phyloP scores from a whole-genome alignment of 1,140 invertebrate genomes.

The Lutraria rhynchaena region DNA sequence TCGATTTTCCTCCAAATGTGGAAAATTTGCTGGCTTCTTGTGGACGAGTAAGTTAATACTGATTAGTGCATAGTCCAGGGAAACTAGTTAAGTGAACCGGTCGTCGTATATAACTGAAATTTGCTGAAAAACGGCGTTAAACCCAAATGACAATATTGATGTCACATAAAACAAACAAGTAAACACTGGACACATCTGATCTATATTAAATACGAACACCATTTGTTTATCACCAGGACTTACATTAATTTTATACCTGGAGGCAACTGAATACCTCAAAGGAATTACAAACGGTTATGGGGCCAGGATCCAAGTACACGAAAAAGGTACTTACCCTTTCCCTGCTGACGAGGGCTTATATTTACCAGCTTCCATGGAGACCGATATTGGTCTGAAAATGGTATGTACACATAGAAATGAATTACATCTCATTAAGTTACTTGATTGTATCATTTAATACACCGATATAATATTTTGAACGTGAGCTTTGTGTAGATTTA shows the following conservation, averaged over 20 bases:
- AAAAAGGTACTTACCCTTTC: slow-evolving; percentile 69
- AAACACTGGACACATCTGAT: too few relatives aligned
- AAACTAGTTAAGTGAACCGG: too few relatives aligned
- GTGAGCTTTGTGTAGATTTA: too few relatives aligned
- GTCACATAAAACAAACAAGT: too few relatives aligned
- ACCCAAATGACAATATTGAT: slow-evolving; percentile 18
- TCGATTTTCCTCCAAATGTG: too few relatives aligned
- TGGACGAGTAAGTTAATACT: too few relatives aligned
- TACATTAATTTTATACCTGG: slow-evolving; percentile 65
- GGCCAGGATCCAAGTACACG: slow-evolving; percentile 65
- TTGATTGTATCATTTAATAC: background rate
- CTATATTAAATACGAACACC: too few relatives aligned
- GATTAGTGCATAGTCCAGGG: too few relatives aligned
- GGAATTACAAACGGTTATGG: slow-evolving; percentile 68
- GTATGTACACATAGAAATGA: slow-evolving; percentile 29
- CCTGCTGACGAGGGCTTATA: slow-evolving; percentile 78
- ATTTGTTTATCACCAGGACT: slow-evolving; percentile 62
- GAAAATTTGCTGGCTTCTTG: too few relatives aligned
- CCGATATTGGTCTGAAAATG: slow-evolving; percentile 72
- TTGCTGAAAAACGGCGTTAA: background rate
- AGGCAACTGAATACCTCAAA: slow-evolving; percentile 68
- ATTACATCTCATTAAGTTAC: too few relatives aligned
- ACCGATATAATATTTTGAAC: too few relatives aligned
- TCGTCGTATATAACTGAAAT: too few relatives aligned
- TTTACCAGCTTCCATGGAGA: slow-evolving; percentile 73